These are phyloP conservation scores for Aphodius sticticus DNA, from an alignment of 2,888 invertebrate species.

Conservation along the genomic window DNA sequence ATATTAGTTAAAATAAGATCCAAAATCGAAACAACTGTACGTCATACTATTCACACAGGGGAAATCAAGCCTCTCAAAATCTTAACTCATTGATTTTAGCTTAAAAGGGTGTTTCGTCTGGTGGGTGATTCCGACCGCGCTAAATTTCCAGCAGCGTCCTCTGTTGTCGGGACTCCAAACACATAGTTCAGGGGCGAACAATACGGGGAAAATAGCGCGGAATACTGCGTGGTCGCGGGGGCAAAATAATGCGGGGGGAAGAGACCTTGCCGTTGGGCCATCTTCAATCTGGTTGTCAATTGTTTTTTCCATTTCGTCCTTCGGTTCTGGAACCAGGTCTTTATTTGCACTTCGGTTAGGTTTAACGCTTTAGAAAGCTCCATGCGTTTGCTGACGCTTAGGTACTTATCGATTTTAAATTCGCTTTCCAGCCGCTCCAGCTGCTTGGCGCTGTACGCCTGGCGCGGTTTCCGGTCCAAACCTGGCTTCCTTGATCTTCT, in stretches of 20 bases:
- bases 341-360: conserved; percentile 94
- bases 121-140: conserved; percentile 33
- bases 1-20: no score
- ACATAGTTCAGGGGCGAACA: conserved; percentile 69
- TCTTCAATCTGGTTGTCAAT: conserved; percentile 86
- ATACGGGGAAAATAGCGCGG: conserved; percentile 68
- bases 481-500: conserved; percentile 86
- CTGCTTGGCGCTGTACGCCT: conserved; percentile 96
- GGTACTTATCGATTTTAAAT: conserved; percentile 95
- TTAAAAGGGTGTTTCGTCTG: neutral
- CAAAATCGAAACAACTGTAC: no score
- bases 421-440: conserved; percentile 90
- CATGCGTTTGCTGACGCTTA: conserved; percentile 94
- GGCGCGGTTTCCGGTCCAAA: conserved; percentile 92
- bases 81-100: neutral
- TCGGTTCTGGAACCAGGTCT: conserved; percentile 96
- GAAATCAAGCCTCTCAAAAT: neutral
- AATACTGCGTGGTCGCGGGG: conserved; percentile 68
- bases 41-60: neutral
- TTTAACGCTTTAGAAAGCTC: conserved; percentile 89
- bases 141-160: conserved; percentile 49
- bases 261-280: conserved; percentile 86
- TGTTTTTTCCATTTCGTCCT: conserved; percentile 98
- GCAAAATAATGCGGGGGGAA: conserved; percentile 76
- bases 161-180: conserved; percentile 65